Percentiles rank a stretch among this genome's conserved stretches.
Conservation (phyloP, 2,797 vertebrate genomes). For the Thamnophis elegans region DNA sequence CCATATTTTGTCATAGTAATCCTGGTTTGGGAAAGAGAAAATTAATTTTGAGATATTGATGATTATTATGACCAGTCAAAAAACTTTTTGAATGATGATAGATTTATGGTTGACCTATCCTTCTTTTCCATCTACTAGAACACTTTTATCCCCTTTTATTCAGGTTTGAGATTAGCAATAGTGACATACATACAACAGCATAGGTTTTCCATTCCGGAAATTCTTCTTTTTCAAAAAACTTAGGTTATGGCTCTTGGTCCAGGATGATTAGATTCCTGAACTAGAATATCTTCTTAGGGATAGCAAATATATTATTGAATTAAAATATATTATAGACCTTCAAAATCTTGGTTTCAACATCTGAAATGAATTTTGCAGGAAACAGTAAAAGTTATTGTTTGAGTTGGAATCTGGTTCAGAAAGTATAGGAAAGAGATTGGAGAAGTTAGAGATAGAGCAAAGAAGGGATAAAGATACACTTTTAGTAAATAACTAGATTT, state of each 20-base stretch:
- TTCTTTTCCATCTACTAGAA: background rate
- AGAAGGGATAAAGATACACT: background rate
- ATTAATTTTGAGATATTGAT: background rate
- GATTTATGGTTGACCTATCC: background rate
- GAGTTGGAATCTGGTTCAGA: background rate
- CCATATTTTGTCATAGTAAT: background rate
- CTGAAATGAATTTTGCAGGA: background rate
- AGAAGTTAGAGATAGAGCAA: background rate
- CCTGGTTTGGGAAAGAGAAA: background rate
- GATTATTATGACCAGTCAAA: background rate
- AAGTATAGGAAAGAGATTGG: background rate
- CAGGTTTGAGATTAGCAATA: background rate
- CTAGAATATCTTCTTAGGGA: background rate
- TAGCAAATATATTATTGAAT: background rate
- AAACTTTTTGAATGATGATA: background rate
- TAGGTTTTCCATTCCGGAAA: background rate
- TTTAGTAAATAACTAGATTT: slow-evolving; percentile 1
- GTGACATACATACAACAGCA: background rate
- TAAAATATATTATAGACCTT: background rate
- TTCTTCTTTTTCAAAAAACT: background rate
- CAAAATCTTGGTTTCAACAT: background rate
- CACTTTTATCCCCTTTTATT: background rate
- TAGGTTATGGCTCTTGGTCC: background rate
- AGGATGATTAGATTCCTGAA: background rate
- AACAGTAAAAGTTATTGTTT: background rate